Base-by-base conservation (phyloP, 2,113 vertebrate species). In the Scatophagus argus region DNA sequence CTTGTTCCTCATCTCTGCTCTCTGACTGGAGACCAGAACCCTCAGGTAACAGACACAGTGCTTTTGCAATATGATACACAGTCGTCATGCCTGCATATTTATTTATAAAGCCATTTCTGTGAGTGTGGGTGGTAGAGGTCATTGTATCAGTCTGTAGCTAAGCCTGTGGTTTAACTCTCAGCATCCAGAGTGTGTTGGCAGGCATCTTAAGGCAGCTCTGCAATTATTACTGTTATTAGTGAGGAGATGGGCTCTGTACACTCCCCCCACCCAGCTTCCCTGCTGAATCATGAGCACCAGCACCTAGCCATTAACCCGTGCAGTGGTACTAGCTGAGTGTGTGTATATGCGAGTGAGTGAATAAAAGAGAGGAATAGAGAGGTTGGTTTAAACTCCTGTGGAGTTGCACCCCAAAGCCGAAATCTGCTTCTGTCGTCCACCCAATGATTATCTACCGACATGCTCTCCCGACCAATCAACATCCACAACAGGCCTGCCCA, bases 11-110 rank as follows among this genome's bases (percentile, higher is more conserved):
- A 97, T 89, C 94, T 99, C 74, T 98, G 97, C 87, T 19, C 93
- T 84, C 92, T 95, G 2, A 94, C 96, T 81, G 97, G 96, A 91
- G 98, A 99, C 94, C 97, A 96, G 16, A 98, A 97, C 84, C 96
- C 95, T 85, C 97, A 99, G 95, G 98, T 99, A 91, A 94, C 92
- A 68, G 16, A 43, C 43, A n/a, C 13, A 27, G 14, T 5, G 2
- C 56, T 65, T 21, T 13, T 41, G 14, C n/a, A 58, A 29, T 21
- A 19, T 75, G 38, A 68, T 16, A 8, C n/a, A 38, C 14, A 3
- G 71, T 58, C 23, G 13, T 21, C 4, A 76, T 44, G 12, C 8
- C 44, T 41, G 10, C 1, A 34, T 23, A 41, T 46, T 8, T 61
- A 3, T 51, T 34, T 39, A 25, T 27, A 13, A 17, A 56, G 27